These are phyloP conservation scores for Gasterosteus nipponicus DNA, from an alignment of 2,113 vertebrate genomes.

Conservation along the genomic window DNA sequence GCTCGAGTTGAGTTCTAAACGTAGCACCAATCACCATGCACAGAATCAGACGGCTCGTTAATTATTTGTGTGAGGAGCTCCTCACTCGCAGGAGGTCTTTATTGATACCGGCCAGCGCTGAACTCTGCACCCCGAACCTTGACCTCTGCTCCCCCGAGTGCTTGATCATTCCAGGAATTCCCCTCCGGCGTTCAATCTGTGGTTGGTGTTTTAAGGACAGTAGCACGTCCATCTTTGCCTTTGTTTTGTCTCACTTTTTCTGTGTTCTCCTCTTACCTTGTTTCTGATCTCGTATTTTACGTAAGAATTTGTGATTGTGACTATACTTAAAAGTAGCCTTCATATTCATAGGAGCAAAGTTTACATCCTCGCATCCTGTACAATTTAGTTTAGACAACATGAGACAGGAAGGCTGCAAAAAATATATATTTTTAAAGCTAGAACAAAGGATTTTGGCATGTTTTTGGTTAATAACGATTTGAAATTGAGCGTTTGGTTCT, in stretches of 20 bases:
- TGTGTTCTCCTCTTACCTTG: not conserved
- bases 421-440: not conserved
- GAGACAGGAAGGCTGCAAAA: not conserved
- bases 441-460: not conserved
- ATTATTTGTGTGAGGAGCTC: slow-evolving; percentile 66
- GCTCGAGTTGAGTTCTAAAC: slow-evolving; percentile 50
- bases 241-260: not conserved
- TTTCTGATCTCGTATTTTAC: not conserved
- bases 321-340: not conserved
- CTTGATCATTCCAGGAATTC: slow-evolving; percentile 72
- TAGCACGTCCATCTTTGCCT: not conserved
- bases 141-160: slow-evolving; percentile 68
- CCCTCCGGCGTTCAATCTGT: slow-evolving; percentile 49
- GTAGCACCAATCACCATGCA: slow-evolving; percentile 42
- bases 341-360: not conserved
- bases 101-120: slow-evolving; percentile 69
- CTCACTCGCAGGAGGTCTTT: slow-evolving; percentile 64
- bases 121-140: slow-evolving; percentile 74
- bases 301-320: not conserved
- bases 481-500: too few species aligned
- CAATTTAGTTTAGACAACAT: not conserved
- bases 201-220: slow-evolving; percentile 49
- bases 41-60: slow-evolving; percentile 56
- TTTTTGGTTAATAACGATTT: not conserved
- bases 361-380: not conserved